Evolutionary conservation across 2,888 invertebrate species (phyloP), one percentile per base, ranked within the genome.

Genomic region (Brachylomia viminalis): DNA sequence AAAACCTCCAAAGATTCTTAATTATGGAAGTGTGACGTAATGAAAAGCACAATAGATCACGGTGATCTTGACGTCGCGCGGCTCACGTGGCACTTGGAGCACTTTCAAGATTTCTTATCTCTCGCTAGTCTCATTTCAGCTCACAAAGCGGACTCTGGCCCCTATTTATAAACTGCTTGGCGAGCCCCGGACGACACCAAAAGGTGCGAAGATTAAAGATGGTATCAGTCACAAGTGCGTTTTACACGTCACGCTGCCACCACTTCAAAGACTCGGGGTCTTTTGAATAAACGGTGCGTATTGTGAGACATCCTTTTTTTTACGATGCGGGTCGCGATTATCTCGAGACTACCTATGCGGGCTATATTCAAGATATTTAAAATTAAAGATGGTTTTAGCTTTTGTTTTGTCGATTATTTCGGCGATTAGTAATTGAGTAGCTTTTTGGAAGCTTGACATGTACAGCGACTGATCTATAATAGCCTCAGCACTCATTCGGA

Each of bases 121-220:
- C 76, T 83, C 87, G 89, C 92, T 93, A 94, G 94, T 94, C 95
- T 95, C 96, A 95, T 96, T 95, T 94, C 94, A 92, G 91, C 91
- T 87, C 91, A 96, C 95, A 96, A 96, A 96, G 95, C 93, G 92
- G 88, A 88, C 92, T 91, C 87, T 88, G 89, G 90, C 89, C 89
- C 91, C 94, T 95, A 95, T 96, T 95, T 95, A 95, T 95, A 94
- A 94, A 94, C 90, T 89, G 91, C 91, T 92, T 88, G 93, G 92
- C 93, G 91, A 88, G 91, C 90, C 86, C 70, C 87, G 86, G 92
- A 91, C 93, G 93, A 91, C 91, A 94, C 94, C 92, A 94, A 95
- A 94, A 96, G 96, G 96, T 96, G 96, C 95, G 95, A 96, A 95
- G 95, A 96, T 96, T 96, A 94, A 95, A 96, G 96, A 96, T 96